Percentiles rank a stretch among this genome's conserved stretches.
Evolutionary conservation across 2,888 invertebrate species (phyloP).

Genomic region (Synanthedon tipuliformis): DNA sequence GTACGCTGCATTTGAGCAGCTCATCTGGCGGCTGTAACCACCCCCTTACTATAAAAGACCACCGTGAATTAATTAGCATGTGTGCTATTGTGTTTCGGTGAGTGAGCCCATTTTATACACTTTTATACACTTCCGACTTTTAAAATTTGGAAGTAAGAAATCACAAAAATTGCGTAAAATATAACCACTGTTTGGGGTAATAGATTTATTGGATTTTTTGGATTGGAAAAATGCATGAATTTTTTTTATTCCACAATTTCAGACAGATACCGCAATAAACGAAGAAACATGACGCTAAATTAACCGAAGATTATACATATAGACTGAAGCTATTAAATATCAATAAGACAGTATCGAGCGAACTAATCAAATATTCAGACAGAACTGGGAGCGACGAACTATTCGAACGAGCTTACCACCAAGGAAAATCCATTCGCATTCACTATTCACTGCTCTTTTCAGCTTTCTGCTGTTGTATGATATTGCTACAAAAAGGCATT

Average conservation of each 20-base stretch:
- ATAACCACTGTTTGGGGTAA: too few relatives aligned
- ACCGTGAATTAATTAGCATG: too few relatives aligned
- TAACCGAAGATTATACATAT: neutral
- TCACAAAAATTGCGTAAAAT: too few relatives aligned
- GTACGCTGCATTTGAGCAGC: too few relatives aligned
- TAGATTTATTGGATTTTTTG: too few relatives aligned
- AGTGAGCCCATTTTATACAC: too few relatives aligned
- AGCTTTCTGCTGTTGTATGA: slow-evolving; percentile 9
- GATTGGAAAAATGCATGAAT: too few relatives aligned
- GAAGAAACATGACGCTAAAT: neutral
- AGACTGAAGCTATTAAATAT: slow-evolving; percentile 11
- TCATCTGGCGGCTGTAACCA: too few relatives aligned
- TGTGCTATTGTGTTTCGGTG: too few relatives aligned
- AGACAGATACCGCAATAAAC: neutral
- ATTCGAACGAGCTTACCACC: neutral
- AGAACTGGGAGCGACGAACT: slow-evolving; percentile 11
- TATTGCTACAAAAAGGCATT: neutral
- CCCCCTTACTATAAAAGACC: too few relatives aligned
- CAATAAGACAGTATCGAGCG: slow-evolving; percentile 18
- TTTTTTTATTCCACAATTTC: neutral
- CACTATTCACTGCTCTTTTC: slow-evolving; percentile 23
- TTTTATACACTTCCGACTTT: too few relatives aligned
- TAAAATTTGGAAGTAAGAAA: too few relatives aligned
- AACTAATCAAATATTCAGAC: slow-evolving; percentile 21
- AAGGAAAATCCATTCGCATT: neutral